Evolutionary conservation across 2,888 invertebrate species (phyloP).

Genomic region (Dryococelus australis): DNA sequence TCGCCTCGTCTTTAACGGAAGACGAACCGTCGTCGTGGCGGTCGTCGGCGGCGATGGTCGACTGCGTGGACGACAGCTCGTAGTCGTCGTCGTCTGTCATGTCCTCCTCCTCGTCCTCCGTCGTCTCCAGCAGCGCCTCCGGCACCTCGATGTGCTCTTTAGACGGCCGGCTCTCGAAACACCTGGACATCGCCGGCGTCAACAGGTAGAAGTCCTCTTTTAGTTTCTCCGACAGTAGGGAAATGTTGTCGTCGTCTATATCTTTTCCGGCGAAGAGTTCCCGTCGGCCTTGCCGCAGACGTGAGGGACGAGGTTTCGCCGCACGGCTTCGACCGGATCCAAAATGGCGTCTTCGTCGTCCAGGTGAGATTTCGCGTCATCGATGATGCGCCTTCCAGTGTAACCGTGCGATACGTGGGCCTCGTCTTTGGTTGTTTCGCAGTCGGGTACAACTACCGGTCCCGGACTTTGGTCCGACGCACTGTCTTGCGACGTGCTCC

Average conservation of each 20-base stretch:
- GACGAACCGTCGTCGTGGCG: slow-evolving; percentile 25
- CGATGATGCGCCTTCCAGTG: background rate
- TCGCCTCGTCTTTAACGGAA: slow-evolving; percentile 17
- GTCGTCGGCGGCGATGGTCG: slow-evolving; percentile 24
- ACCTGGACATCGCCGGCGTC: background rate
- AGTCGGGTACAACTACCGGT: background rate
- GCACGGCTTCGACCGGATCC: slow-evolving; percentile 80
- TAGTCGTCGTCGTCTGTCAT: background rate
- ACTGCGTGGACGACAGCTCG: background rate
- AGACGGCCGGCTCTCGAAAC: slow-evolving; percentile 13
- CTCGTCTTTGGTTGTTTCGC: slow-evolving; percentile 32
- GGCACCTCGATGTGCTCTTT: slow-evolving; percentile 16
- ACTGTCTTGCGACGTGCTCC: background rate
- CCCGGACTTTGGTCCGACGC: slow-evolving; percentile 1
- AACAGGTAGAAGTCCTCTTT: slow-evolving; percentile 27
- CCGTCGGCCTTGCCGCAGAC: slow-evolving; percentile 69
- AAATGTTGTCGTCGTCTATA: slow-evolving; percentile 18
- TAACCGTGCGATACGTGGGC: background rate
- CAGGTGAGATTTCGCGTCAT: background rate
- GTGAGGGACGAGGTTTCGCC: slow-evolving; percentile 76
- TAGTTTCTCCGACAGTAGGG: slow-evolving; percentile 21
- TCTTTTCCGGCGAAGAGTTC: background rate
- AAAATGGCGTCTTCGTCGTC: slow-evolving; percentile 55
- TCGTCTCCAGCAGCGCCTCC: slow-evolving; percentile 27
- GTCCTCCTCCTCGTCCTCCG: slow-evolving; percentile 41